A percentile compares a stretch with the other conserved stretches of the same genome.
phyloP scores from a whole-genome alignment of 2,113 vertebrate genomes.

The Pygoscelis antarcticus region DNA sequence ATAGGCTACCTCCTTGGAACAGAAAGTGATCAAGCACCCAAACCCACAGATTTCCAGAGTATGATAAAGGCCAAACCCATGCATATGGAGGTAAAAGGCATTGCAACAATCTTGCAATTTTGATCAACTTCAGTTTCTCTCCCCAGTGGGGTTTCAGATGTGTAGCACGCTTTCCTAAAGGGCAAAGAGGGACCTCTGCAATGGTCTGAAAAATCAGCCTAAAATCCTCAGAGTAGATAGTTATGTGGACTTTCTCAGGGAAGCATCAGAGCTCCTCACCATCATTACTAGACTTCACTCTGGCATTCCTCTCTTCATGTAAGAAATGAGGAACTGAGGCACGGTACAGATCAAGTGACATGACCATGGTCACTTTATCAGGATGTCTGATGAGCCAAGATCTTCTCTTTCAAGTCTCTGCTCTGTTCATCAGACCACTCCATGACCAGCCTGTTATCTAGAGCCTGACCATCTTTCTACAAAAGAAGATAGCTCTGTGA shows the following conservation, averaged over 20 bases:
- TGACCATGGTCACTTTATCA: not conserved
- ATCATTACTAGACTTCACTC: not conserved
- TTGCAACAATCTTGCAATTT: not conserved
- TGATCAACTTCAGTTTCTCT: not conserved
- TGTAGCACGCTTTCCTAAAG: not conserved
- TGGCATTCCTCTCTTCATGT: not conserved
- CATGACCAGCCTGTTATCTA: not conserved
- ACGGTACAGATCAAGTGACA: not conserved
- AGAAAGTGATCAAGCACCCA: not conserved
- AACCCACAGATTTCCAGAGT: not conserved
- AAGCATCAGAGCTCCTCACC: not conserved
- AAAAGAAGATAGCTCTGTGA: not conserved
- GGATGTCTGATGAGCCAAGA: not conserved
- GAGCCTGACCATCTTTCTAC: not conserved
- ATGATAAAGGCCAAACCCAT: too few species aligned
- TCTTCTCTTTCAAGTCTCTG: not conserved
- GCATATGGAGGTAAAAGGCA: not conserved
- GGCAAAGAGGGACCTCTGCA: not conserved
- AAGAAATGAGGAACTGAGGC: not conserved
- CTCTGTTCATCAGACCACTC: not conserved
- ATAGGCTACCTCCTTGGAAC: not conserved
- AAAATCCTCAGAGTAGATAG: not conserved
- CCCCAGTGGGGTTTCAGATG: not conserved
- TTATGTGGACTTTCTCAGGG: not conserved
- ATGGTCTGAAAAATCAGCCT: not conserved